These are phyloP conservation scores for Rhogogaster chlorosoma DNA, from an alignment of 2,888 invertebrate genomes.

Conservation along the genomic window DNA sequence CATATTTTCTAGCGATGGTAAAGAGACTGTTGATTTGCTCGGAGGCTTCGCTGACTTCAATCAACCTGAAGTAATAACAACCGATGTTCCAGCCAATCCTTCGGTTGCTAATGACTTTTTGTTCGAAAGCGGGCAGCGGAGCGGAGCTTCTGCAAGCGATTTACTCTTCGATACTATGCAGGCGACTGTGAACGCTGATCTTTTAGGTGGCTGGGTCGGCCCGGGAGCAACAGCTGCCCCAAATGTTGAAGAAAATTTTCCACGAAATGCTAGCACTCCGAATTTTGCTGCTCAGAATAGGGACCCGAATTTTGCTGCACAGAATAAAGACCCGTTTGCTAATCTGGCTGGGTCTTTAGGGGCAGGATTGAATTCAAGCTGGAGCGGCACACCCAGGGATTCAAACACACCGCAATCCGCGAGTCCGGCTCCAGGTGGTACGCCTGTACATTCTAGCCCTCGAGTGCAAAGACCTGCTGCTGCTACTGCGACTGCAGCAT, in stretches of 20 bases:
- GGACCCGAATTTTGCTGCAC: conserved; percentile 83
- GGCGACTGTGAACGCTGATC: conserved; percentile 75
- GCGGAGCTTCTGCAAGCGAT: conserved; percentile 62
- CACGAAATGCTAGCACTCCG: conserved; percentile 78
- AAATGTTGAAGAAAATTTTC: conserved; percentile 72
- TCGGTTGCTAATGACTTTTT: conserved; percentile 39
- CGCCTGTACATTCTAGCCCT: conserved; percentile 78
- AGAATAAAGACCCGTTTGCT: conserved; percentile 85
- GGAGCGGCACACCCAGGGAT: conserved; percentile 76
- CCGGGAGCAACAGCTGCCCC: conserved; percentile 57
- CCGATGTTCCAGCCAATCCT: conserved; percentile 39
- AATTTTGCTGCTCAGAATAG: conserved; percentile 79
- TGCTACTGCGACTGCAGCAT: not conserved
- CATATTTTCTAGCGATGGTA: conserved; percentile 71
- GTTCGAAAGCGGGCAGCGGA: conserved; percentile 36
- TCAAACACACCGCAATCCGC: conserved; percentile 74
- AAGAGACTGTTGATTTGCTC: conserved; percentile 70
- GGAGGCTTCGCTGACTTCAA: conserved; percentile 71
- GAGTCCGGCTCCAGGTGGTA: conserved; percentile 75
- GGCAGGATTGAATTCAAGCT: conserved; percentile 73
- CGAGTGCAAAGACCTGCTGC: conserved; percentile 70
- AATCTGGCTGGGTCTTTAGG: conserved; percentile 80
- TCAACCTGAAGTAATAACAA: conserved; percentile 61
- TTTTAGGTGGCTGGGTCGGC: conserved; percentile 79
- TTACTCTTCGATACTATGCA: conserved; percentile 66